Evolutionary conservation across 2,888 invertebrate genomes (phyloP), one percentile per base, ranked within the genome.

Genomic region (Ennomos quercinarius): DNA sequence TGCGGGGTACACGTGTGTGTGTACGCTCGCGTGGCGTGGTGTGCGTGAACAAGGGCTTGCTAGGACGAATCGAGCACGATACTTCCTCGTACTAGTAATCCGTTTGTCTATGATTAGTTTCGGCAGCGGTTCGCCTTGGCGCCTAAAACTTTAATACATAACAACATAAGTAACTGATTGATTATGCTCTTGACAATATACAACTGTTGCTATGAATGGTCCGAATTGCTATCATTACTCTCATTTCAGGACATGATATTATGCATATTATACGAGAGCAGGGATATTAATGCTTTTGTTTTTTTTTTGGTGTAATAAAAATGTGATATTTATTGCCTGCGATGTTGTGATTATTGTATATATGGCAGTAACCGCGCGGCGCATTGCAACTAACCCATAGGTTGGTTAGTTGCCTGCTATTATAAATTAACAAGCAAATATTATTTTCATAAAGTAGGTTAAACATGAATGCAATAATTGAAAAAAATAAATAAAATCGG

Each of bases 1-100:
- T 48, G 47, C 5, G 11, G 41, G 39, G 10, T 34, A n/a, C 63
- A 57, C 67, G 72, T 72, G 77, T 68, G 70, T 63, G 61, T 48
- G 42, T 53, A 55, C 27, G 27, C 66, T 48, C 40, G 42, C 42
- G 38, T 45, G 58, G 61, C 13, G 50, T 42, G 41, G 65, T 64
- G 57, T 57, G 63, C 51, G 70, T 67, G 57, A 71, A 57, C 67
- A 76, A 87, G 88, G 88, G 88, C 85, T 73, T 67, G 78, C 86
- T 88, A 89, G 88, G 86, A 87, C 89, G 85, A 83, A 82, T 84
- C 80, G 78, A 70, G 74, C 86, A 83, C 86, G 83, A 81, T 72
- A 89, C 90, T 91, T 91, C 91, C 91, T 90, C 73, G 77, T 86
- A 76, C 68, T 67, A 59, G 64, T 80, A 54, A 84, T 83, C 82